phyloP scores from a whole-genome alignment of 2,113 vertebrate species.

The Apodemus speciosus region DNA sequence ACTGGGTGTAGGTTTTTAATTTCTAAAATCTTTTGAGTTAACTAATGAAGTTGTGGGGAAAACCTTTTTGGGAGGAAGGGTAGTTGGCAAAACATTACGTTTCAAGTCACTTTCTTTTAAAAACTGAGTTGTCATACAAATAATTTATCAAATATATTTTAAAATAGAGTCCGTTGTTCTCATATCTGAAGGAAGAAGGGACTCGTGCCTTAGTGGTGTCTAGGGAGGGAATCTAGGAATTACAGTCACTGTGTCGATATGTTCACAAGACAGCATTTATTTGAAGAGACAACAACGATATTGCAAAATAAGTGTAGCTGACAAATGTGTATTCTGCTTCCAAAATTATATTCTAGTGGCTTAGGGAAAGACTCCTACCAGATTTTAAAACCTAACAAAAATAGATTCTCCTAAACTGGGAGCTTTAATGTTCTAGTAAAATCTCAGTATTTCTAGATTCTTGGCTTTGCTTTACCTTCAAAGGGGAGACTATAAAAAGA shows the following conservation, averaged over 20 bases:
- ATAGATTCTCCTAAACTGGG: neutral
- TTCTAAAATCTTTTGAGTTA: constrained; percentile 13
- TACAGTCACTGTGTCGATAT: neutral
- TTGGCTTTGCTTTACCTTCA: neutral
- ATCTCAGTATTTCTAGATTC: neutral
- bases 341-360: neutral
- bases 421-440: neutral
- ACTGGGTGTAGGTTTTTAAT: neutral
- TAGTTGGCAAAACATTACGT: neutral
- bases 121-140: neutral
- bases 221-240: neutral
- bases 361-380: neutral
- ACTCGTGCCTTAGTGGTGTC: neutral
- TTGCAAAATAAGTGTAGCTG: neutral
- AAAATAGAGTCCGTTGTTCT: neutral
- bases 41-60: neutral
- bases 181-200: neutral
- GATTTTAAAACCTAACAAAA: neutral
- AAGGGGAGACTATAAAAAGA: neutral
- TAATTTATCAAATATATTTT: neutral
- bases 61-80: neutral
- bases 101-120: neutral
- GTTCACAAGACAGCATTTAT: neutral
- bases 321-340: neutral
- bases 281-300: neutral